These are phyloP conservation scores for Molossus alvarezi DNA, from an alignment of 2,797 vertebrate genomes.

Conservation along the genomic window DNA sequence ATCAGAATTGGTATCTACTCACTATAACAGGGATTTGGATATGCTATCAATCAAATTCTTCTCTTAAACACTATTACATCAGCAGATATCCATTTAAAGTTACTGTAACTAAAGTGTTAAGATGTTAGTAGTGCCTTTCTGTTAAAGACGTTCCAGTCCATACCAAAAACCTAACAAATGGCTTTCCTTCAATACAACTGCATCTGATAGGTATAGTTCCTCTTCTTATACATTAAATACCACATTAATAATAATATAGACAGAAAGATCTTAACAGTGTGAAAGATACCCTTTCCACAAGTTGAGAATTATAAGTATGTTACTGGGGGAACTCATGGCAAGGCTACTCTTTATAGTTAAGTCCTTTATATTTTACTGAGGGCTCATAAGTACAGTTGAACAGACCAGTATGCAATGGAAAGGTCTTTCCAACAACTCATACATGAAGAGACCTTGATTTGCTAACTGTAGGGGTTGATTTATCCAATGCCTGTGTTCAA, in stretches of 20 bases:
- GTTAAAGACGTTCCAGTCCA: not conserved
- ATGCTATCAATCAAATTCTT: conserved; percentile 14
- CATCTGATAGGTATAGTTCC: not conserved
- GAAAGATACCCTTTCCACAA: conserved; percentile 38
- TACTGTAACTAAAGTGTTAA: conserved; percentile 45
- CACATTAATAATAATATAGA: not conserved
- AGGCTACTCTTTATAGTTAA: conserved; percentile 27
- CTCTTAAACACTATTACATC: conserved; percentile 28
- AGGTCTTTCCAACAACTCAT: not conserved
- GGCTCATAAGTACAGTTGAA: not conserved
- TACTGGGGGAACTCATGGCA: not conserved
- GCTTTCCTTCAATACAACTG: not conserved
- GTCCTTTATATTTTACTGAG: not conserved
- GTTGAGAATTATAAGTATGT: not conserved
- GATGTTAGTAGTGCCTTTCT: not conserved
- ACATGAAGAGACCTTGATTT: not conserved
- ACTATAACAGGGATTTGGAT: conserved; percentile 23
- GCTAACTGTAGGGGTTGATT: not conserved
- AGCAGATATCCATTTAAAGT: not conserved
- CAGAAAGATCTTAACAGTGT: not conserved
- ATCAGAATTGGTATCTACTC: conserved; percentile 34
- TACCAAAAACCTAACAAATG: conserved; percentile 46
- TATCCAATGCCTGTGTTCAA: not conserved
- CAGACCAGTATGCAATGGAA: not conserved
- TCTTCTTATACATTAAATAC: not conserved